Percentiles rank a stretch among this genome's conserved stretches.
Conservation (phyloP, 2,797 vertebrate species). For the Lutjanus argentimaculatus region DNA sequence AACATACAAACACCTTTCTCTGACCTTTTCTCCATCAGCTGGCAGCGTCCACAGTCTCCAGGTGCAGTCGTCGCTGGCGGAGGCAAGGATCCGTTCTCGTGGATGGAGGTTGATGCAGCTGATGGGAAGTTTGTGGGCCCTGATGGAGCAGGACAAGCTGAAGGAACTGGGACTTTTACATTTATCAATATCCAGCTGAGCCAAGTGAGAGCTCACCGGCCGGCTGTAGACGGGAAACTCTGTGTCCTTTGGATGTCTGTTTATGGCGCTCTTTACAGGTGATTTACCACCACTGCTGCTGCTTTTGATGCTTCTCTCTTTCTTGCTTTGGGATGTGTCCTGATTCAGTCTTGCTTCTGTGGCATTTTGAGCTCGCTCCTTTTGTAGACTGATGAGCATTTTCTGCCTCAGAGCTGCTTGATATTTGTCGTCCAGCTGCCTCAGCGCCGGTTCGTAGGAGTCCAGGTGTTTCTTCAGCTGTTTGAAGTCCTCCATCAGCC, state of each 20-base stretch:
- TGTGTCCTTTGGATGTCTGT: neutral
- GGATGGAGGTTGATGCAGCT: constrained; percentile 67
- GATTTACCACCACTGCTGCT: neutral
- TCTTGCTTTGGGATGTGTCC: neutral
- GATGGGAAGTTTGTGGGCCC: constrained; percentile 60
- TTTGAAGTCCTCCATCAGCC: constrained; percentile 86
- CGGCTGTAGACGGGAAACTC: constrained; percentile 19
- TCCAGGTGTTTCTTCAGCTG: constrained; percentile 89
- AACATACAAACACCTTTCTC: neutral
- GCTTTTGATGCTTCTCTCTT: neutral
- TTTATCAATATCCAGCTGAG: neutral
- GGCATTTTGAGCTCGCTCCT: constrained; percentile 8
- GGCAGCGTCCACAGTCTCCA: constrained; percentile 73
- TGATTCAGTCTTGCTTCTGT: neutral
- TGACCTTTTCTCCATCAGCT: constrained; percentile 45
- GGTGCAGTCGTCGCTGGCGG: constrained; percentile 60
- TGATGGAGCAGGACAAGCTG: constrained; percentile 47
- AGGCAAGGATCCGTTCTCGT: constrained; percentile 32
- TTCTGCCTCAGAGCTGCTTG: constrained; percentile 67
- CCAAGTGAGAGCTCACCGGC: neutral
- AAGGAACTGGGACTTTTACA: constrained; percentile 23
- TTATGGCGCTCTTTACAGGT: neutral
- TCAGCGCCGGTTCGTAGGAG: constrained; percentile 87
- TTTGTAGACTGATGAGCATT: constrained; percentile 50
- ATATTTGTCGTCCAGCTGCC: constrained; percentile 88